Evolutionary conservation across 2,888 invertebrate species (phyloP).

Genomic region (Drosophila demipolita): DNA sequence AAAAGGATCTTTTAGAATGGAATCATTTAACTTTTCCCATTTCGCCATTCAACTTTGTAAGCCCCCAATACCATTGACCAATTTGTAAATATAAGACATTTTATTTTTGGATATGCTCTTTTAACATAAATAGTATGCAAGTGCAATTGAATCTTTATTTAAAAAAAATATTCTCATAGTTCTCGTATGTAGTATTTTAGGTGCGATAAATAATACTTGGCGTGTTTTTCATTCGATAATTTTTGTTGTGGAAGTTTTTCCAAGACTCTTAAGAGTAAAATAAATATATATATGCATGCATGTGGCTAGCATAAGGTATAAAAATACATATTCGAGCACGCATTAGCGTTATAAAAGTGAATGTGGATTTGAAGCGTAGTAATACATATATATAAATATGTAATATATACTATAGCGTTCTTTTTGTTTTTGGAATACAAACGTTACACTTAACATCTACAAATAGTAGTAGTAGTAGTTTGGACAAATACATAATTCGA

Average conservation of each 20-base stretch:
- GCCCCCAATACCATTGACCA: not conserved
- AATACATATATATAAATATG: not conserved
- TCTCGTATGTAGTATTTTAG: constrained; percentile 43
- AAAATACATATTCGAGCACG: constrained; percentile 64
- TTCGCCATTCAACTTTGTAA: not conserved
- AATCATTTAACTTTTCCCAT: not conserved
- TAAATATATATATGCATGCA: constrained; percentile 48
- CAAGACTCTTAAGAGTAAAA: constrained; percentile 21
- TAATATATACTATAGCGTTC: not conserved
- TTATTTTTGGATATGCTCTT: constrained; percentile 23
- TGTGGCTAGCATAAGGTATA: constrained; percentile 43
- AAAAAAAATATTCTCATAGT: constrained; percentile 51
- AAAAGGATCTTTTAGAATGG: not conserved
- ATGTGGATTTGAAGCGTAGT: not conserved
- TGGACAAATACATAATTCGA: constrained; percentile 26
- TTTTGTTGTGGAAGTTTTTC: constrained; percentile 38
- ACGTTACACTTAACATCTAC: constrained; percentile 45
- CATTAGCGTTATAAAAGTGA: not conserved
- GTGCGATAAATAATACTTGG: constrained; percentile 74
- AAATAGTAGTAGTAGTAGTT: constrained; percentile 10
- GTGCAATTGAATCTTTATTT: constrained; percentile 52
- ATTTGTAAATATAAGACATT: constrained; percentile 8
- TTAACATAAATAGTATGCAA: constrained; percentile 57
- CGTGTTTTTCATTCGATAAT: constrained; percentile 34
- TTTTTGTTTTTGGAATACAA: constrained; percentile 30